Evolutionary conservation across 2,797 vertebrate species (phyloP).

Genomic region (Sternotherus odoratus): DNA sequence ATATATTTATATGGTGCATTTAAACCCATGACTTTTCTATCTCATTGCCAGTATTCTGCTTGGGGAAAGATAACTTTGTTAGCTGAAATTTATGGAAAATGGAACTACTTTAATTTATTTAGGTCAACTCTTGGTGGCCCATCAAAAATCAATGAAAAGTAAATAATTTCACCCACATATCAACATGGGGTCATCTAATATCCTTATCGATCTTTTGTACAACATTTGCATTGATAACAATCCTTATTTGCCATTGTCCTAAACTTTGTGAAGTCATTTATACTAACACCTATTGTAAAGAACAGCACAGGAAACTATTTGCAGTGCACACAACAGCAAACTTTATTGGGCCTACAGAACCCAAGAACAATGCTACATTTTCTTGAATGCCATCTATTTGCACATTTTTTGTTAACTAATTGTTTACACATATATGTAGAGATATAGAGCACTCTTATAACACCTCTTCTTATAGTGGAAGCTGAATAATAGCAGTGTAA

Average conservation of each 20-base stretch:
- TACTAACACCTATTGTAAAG: neutral
- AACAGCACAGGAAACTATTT: fast-evolving
- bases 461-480: neutral
- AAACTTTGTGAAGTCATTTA: too few species aligned
- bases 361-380: fast-evolving
- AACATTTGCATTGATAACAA: neutral
- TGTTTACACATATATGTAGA: neutral
- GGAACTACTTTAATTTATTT: neutral
- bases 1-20: neutral
- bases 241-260: neutral
- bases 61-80: neutral
- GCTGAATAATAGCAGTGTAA: neutral
- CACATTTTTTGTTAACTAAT: neutral
- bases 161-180: neutral
- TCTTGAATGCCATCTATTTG: fast-evolving
- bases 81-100: neutral
- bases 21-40: neutral
- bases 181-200: neutral
- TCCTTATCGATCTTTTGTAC: neutral
- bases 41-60: neutral
- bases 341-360: neutral
- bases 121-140: neutral
- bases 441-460: neutral
- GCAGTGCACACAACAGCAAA: fast-evolving
- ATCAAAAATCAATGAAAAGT: neutral